These are phyloP conservation scores for Phylloscopus trochiloides DNA, from an alignment of 2,113 vertebrate genomes.

Conservation along the genomic window DNA sequence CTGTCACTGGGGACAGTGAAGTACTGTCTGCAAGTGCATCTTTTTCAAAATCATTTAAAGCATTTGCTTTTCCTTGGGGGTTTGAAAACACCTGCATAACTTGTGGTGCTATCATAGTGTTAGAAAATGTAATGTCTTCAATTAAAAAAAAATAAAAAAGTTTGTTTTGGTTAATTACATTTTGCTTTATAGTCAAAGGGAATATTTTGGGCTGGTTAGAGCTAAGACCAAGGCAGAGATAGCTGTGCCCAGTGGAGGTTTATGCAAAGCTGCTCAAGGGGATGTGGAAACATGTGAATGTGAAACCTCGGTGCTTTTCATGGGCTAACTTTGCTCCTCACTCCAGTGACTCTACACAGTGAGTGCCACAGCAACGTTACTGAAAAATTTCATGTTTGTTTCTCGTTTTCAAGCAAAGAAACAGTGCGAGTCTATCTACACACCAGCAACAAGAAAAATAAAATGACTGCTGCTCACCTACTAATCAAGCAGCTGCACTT, in stretches of 20 bases:
- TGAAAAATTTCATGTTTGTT: background rate
- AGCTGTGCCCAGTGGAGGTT: background rate
- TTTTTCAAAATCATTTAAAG: background rate
- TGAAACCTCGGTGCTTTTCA: background rate
- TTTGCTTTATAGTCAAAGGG: background rate
- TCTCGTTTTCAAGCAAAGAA: background rate
- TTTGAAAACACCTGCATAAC: background rate
- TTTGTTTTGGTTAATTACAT: background rate
- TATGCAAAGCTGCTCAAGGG: background rate
- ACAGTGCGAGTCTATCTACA: background rate
- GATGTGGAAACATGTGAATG: background rate
- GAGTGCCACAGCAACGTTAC: accelerated
- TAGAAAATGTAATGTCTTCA: background rate
- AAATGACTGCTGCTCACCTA: background rate
- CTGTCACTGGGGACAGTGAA: background rate
- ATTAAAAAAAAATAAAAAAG: background rate
- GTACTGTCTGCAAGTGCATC: background rate
- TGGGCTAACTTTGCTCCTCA: background rate
- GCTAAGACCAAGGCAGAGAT: background rate
- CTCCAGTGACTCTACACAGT: background rate
- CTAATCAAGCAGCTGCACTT: background rate
- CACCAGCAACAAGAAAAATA: background rate
- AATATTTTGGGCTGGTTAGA: background rate
- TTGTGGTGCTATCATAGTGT: background rate
- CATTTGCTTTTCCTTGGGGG: background rate